Conservation (phyloP, 2,113 vertebrate species). For the Oryzias celebensis region DNA sequence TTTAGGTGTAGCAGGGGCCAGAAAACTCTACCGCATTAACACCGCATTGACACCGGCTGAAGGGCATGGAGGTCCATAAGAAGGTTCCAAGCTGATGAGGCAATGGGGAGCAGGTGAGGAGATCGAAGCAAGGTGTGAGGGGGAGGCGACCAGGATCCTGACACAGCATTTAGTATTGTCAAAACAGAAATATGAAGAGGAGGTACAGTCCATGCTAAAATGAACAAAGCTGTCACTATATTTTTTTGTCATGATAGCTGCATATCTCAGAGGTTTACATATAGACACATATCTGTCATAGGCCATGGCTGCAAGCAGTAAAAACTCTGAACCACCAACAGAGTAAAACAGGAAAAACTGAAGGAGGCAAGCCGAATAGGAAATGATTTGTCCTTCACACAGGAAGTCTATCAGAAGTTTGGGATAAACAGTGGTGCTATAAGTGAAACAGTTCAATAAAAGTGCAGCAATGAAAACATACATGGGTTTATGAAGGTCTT, state of each 20-base stretch:
- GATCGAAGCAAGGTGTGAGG: no score
- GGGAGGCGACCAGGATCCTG: no score
- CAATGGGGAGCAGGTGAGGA: no score
- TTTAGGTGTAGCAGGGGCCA: no score
- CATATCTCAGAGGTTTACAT: conserved; percentile 10
- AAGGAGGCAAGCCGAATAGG: not conserved
- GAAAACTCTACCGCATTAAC: no score
- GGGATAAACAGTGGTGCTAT: not conserved
- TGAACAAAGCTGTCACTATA: not conserved
- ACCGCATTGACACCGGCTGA: no score
- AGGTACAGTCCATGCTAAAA: conserved; percentile 12
- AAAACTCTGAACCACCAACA: not conserved
- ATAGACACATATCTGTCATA: conserved; percentile 17
- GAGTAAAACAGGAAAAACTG: not conserved
- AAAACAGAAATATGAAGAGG: not conserved
- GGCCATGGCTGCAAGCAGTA: conserved; percentile 13
- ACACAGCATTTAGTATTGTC: not conserved
- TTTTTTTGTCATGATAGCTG: conserved; percentile 1
- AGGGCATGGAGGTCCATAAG: no score
- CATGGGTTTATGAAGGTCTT: conserved; percentile 2
- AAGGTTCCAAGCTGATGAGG: no score
- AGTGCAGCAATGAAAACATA: conserved; percentile 8
- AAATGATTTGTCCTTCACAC: conserved; percentile 17
- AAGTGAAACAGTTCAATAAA: not conserved
- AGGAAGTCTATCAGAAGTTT: conserved; percentile 14